phyloP scores from a whole-genome alignment of 2,113 vertebrate genomes.

The Nansenia antarctica region DNA sequence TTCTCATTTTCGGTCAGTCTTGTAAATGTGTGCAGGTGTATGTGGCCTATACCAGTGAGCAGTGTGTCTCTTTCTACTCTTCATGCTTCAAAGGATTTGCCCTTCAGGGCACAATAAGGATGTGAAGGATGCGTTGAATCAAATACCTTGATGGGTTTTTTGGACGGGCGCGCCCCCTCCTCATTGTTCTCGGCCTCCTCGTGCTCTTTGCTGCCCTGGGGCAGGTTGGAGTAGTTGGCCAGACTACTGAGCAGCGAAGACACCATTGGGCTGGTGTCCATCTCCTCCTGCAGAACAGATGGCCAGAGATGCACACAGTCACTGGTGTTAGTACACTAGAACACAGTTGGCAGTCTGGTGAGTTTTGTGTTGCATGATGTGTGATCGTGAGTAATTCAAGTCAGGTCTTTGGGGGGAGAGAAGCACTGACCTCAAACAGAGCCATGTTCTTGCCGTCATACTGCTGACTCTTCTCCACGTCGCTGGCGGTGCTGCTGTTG shows the following conservation, averaged over 20 bases:
- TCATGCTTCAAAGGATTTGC: no score
- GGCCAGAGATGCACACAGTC: constrained; percentile 2
- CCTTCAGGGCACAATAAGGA: neutral
- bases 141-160: constrained; percentile 63
- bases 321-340: neutral
- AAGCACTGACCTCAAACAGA: constrained; percentile 85
- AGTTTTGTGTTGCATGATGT: neutral
- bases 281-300: constrained; percentile 85
- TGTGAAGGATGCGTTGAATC: neutral
- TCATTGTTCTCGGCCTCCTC: constrained; percentile 97
- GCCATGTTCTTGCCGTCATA: constrained; percentile 97
- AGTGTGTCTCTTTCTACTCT: neutral
- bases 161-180: constrained; percentile 67
- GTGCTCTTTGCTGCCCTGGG: constrained; percentile 93
- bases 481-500: constrained; percentile 87
- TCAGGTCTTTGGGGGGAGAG: neutral
- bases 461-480: constrained; percentile 89
- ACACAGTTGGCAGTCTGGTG: neutral
- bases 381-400: neutral
- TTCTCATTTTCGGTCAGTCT: no score
- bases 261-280: constrained; percentile 99
- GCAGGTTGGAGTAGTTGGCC: constrained; percentile 97
- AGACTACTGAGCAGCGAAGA: constrained; percentile 94
- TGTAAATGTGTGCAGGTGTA: no score
- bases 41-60: no score